Conservation (phyloP, 2,113 vertebrate genomes). For the Gyps fulvus region DNA sequence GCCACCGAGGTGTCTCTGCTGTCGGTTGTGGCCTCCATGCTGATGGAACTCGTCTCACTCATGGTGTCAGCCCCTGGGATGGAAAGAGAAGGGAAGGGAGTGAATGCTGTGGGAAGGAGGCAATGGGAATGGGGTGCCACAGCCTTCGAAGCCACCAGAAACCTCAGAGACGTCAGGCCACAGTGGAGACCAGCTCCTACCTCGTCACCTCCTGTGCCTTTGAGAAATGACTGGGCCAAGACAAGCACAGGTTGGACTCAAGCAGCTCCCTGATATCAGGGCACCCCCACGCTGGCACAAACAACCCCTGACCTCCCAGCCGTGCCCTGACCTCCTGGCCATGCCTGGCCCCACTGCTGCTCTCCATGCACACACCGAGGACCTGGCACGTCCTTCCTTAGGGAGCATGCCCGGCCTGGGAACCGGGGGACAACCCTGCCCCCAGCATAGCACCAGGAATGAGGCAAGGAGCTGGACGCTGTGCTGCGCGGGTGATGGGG, state of each 20-base stretch:
- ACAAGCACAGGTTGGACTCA: background rate
- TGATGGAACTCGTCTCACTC: conserved; percentile 80
- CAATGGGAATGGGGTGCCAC: background rate
- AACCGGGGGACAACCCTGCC: background rate
- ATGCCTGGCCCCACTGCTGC: background rate
- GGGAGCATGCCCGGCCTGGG: background rate
- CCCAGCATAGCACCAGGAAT: background rate
- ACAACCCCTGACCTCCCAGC: background rate
- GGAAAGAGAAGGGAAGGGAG: background rate
- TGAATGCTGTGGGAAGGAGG: background rate
- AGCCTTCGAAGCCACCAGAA: background rate
- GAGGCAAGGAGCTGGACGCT: background rate
- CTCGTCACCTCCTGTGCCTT: background rate
- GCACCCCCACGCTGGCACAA: background rate
- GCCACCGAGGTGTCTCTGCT: conserved; percentile 83
- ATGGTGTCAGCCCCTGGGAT: conserved; percentile 66
- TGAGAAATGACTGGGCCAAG: background rate
- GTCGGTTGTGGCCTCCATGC: conserved; percentile 80
- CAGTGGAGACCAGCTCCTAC: background rate
- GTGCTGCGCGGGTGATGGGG: no score
- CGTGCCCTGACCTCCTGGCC: background rate
- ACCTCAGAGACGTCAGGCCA: background rate
- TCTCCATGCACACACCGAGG: accelerated
- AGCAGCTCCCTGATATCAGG: background rate
- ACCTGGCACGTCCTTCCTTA: background rate